Percentiles rank a stretch among this genome's conserved stretches.
Conservation (phyloP, 2,113 vertebrate genomes). For the Pseudopipra pipra region DNA sequence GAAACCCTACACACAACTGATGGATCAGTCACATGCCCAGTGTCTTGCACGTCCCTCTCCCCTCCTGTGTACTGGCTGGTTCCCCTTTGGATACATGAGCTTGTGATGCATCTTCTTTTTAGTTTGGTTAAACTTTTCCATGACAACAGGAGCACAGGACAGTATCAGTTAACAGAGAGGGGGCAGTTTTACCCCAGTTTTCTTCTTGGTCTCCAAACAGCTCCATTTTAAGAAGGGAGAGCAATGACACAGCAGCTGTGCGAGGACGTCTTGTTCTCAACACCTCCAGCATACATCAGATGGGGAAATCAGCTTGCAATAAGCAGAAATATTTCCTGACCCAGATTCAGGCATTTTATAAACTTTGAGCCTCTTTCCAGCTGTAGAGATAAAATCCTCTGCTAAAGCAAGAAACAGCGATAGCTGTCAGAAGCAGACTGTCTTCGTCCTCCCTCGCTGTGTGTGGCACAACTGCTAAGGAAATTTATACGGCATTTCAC, state of each 20-base stretch:
- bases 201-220: background rate
- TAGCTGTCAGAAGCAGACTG: background rate
- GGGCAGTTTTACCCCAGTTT: background rate
- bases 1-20: background rate
- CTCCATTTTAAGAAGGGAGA: background rate
- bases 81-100: background rate
- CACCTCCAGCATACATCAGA: background rate
- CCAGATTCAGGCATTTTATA: conserved; percentile 28
- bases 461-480: background rate
- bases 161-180: background rate
- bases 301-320: background rate
- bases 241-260: background rate
- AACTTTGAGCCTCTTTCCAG: background rate
- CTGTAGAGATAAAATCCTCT: background rate
- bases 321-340: conserved; percentile 48
- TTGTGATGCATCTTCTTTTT: background rate
- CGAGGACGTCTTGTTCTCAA: background rate
- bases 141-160: background rate
- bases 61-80: background rate
- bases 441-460: background rate
- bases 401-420: background rate
- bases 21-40: background rate
- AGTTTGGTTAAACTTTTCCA: background rate
- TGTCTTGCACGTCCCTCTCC: background rate
- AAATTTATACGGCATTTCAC: background rate